These are phyloP conservation scores for Eucidaris tribuloides DNA, from an alignment of 35 echinoderm and acorn worm genomes.

Conservation along the genomic window DNA sequence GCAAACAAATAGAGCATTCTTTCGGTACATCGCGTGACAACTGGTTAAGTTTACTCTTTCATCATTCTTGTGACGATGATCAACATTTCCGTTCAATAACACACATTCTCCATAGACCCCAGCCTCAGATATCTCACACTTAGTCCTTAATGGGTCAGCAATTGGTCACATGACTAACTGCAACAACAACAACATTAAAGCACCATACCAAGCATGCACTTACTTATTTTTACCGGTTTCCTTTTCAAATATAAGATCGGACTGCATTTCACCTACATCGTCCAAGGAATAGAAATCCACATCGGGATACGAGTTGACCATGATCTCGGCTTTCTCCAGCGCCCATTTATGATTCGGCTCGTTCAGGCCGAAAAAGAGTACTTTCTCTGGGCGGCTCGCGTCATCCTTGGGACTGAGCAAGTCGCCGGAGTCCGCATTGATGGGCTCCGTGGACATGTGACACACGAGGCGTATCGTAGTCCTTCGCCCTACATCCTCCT, in stretches of 20 bases:
- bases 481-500: slow-evolving; percentile 77
- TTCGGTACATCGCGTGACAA: too few relatives aligned
- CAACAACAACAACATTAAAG: not conserved
- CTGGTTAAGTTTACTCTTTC: too few relatives aligned
- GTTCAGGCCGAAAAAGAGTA: slow-evolving; percentile 74
- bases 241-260: slow-evolving; percentile 78
- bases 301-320: slow-evolving; percentile 44
- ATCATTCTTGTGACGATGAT: too few relatives aligned
- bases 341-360: slow-evolving; percentile 68
- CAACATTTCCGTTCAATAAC: too few relatives aligned
- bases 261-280: slow-evolving; percentile 70
- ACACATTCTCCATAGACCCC: too few relatives aligned
- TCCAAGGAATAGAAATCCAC: slow-evolving; percentile 76
- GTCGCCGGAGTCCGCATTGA: slow-evolving; percentile 32
- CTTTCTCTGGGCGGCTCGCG: slow-evolving; percentile 45
- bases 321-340: slow-evolving; percentile 44
- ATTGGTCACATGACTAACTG: too few relatives aligned
- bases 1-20: too few relatives aligned
- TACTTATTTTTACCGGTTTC: slow-evolving; percentile 90
- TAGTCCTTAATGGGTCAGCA: too few relatives aligned
- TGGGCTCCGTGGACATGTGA: slow-evolving; percentile 67
- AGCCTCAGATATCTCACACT: too few relatives aligned
- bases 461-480: slow-evolving; percentile 81
- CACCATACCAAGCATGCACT: slow-evolving; percentile 7
- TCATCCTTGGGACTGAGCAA: slow-evolving; percentile 38